Base-by-base conservation (phyloP, 1,140 invertebrate genomes). In the Araneus ventricosus region DNA sequence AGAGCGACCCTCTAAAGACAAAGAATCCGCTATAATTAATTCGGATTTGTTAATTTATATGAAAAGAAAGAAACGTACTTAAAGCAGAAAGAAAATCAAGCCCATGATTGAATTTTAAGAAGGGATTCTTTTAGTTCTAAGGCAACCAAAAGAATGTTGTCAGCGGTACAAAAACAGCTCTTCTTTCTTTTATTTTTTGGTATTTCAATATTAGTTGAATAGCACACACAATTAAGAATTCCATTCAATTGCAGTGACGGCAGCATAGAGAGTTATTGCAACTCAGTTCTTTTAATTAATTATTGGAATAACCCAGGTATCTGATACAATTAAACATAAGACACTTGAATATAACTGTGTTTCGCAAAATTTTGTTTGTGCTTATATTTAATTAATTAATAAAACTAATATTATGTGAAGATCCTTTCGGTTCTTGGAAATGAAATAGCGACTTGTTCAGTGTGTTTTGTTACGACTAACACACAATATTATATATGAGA, bases 41-140 rank as follows among this genome's bases (percentile, higher is more conserved):
- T 17, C 27, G 70, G 70, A 75, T 75, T 75, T 27, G 70, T 75
- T 75, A 75, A 75, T 75, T 75, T 37, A 75, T 52, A 52, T 14
- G 30, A 75, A 37, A 75, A 75, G 30, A 37, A 75, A 20, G 70
- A 37, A 37, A 6, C 63, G 63, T n/a, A 67, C 34, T 75, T 63
- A 63, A 8, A 63, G n/a, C 2, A 17, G 30, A 75, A 75, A 34
- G 70, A 37, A 75, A 75, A 75, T 22, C 30, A 34, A 75, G 10
- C 7, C 10, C 30, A 34, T 75, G 70, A 75, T 34, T 34, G 30
- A 75, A 75, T 34, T 75, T 75, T 37, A 37, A 20, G 30, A 75
- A 75, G 4, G 34, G 5, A 75, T 75, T 75, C 70, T 75, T 67
- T 67, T 67, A n/a, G 10, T n/a, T 75, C 70, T 37, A 20, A 14